Evolutionary conservation across 92 coral and sea anemone genomes (phyloP).

Genomic region (Phenganax stokvisi): DNA sequence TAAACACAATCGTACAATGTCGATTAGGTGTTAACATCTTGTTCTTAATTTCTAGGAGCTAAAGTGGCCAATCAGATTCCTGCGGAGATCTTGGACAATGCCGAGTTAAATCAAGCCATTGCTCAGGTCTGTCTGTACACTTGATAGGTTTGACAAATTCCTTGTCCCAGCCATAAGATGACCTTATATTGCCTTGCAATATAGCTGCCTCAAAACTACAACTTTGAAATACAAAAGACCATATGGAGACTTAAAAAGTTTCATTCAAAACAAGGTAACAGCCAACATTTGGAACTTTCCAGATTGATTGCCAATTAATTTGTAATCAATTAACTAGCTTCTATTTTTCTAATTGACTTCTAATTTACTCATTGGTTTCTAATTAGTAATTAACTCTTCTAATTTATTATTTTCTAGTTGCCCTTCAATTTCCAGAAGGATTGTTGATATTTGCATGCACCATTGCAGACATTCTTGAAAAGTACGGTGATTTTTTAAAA

Average conservation of each 20-base stretch:
- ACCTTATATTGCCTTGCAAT: too few species aligned
- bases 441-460: constrained; percentile 88
- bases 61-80: constrained; percentile 79
- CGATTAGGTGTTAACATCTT: not conserved
- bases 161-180: not conserved
- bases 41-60: not conserved
- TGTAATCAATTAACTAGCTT: not conserved
- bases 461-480: constrained; percentile 89
- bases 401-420: constrained; percentile 43
- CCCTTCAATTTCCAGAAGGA: constrained; percentile 98
- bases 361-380: not conserved
- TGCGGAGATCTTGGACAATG: constrained; percentile 65
- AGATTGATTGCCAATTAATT: not conserved
- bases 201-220: constrained; percentile 86
- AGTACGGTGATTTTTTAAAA: constrained; percentile 39
- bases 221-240: constrained; percentile 89
- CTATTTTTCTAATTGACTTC: not conserved
- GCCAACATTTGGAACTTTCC: not conserved
- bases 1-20: too few species aligned
- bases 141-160: not conserved
- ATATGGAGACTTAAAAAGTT: constrained; percentile 84
- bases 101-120: constrained; percentile 66
- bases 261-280: constrained; percentile 70
- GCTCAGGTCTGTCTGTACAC: constrained; percentile 55
- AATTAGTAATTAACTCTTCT: not conserved